Base-by-base conservation (phyloP, 2,113 vertebrate species). In the Leucopternis melanops region DNA sequence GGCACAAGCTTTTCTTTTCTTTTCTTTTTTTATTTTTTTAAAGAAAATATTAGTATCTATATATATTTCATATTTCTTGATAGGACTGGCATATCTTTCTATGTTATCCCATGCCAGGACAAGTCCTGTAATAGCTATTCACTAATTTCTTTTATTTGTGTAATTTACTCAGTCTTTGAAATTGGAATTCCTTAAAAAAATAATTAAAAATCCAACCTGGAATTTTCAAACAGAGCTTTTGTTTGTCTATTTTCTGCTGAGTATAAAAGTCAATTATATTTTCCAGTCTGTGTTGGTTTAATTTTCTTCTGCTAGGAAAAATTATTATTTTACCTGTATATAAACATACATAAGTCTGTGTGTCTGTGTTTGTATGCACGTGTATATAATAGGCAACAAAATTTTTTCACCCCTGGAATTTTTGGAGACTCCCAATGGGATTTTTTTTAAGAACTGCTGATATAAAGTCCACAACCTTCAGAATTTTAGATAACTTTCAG, bases 1-100 rank as follows among this genome's bases (percentile, higher is more conserved):
- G 17, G 4, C 2, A 9, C 27, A 38, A 49, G 0, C 0, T 32
- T 34, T 57, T 5, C 0, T 7, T 52, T 52, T 52, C 14, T 26
- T 50, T 26, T 45, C 18, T 45, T 45, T 45, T 47, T 25, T 49
- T 36, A 14, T 36, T 31, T 3, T 6, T 10, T 42, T 0, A 17
- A 47, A 22, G 44, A 65, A 44, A 49, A 50, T 50, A 50, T 50
- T 50, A 50, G 4, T 50, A 26, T 26, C 23, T 50, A 9, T 26
- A 50, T 50, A 14, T 50, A 26, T 26, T 50, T 50, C 26, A 34
- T 13, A 58, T 40, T 70, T 91, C 36, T 73, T 78, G 36, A 25
- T 57, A 36, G 14, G 10, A 40, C 19, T 63, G 47, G 13, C 4
- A 26, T 34, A 34, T 16, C 3, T 3, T 74, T 38, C 14, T 71